Conservation (phyloP, 2,888 invertebrate genomes). For the Trimorus sp. region DNA sequence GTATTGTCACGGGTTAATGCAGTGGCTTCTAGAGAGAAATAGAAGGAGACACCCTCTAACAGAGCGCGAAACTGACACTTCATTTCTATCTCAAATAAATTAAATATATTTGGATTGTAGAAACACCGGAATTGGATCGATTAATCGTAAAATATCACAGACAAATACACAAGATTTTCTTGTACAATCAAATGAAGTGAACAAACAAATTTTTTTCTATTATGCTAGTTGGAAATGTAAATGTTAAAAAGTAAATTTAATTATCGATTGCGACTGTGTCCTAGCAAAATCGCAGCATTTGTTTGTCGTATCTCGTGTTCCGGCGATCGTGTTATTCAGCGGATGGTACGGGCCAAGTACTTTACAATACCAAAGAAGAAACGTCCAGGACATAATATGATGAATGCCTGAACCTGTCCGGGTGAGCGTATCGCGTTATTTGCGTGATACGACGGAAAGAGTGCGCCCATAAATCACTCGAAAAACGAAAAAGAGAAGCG, state of each 20-base stretch:
- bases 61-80: too few relatives aligned
- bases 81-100: too few relatives aligned
- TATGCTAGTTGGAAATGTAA: too few relatives aligned
- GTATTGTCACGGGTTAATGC: too few relatives aligned
- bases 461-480: constrained; percentile 59
- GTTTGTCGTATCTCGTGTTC: constrained; percentile 17
- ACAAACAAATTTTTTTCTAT: too few relatives aligned
- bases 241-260: constrained; percentile 23
- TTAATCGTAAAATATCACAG: too few relatives aligned
- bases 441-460: constrained; percentile 68
- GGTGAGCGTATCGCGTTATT: constrained; percentile 68
- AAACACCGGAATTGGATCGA: too few relatives aligned
- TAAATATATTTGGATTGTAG: too few relatives aligned
- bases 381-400: constrained; percentile 68
- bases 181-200: too few relatives aligned
- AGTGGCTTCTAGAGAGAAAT: too few relatives aligned
- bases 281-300: constrained; percentile 25
- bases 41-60: too few relatives aligned
- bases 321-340: constrained; percentile 31
- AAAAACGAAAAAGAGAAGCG: constrained; percentile 29
- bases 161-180: too few relatives aligned
- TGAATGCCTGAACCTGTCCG: constrained; percentile 69
- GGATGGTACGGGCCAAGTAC: constrained; percentile 32
- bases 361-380: constrained; percentile 19
- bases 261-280: constrained; percentile 27